Evolutionary conservation across 1,140 invertebrate species (phyloP).

Genomic region (Amyelois transitella): DNA sequence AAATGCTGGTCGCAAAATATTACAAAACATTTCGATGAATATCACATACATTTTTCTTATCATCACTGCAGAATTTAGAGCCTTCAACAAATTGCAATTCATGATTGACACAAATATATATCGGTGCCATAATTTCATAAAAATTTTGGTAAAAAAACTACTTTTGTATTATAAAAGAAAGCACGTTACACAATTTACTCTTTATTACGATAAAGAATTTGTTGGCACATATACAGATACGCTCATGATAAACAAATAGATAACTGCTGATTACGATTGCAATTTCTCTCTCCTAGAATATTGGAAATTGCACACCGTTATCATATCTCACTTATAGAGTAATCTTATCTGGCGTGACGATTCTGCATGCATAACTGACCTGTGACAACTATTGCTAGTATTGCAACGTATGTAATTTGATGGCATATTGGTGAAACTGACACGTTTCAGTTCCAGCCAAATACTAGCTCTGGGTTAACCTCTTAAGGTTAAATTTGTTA

Average conservation of each 20-base stretch:
- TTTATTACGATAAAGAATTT: no score
- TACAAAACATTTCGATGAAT: background rate
- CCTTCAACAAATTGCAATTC: no score
- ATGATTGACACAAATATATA: no score
- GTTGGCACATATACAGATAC: no score
- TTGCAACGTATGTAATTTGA: constrained; percentile 42
- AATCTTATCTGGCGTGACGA: constrained; percentile 50
- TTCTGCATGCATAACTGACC: constrained; percentile 50
- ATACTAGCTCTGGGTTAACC: no score
- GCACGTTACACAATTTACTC: no score
- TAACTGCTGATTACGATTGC: background rate
- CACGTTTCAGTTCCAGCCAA: constrained; percentile 22
- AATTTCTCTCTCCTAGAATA: background rate
- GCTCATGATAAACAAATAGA: background rate
- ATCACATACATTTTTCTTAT: no score
- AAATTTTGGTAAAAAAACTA: no score
- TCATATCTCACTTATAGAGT: constrained; percentile 6
- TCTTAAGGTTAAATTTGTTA: no score
- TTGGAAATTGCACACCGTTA: background rate
- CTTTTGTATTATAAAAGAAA: no score
- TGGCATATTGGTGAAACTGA: constrained; percentile 32
- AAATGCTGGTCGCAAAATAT: constrained; percentile 9
- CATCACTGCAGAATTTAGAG: no score
- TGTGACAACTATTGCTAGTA: constrained; percentile 42
- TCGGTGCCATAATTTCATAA: no score